These are phyloP conservation scores for Leucoma salicis DNA, from an alignment of 2,888 invertebrate genomes.

Conservation along the genomic window DNA sequence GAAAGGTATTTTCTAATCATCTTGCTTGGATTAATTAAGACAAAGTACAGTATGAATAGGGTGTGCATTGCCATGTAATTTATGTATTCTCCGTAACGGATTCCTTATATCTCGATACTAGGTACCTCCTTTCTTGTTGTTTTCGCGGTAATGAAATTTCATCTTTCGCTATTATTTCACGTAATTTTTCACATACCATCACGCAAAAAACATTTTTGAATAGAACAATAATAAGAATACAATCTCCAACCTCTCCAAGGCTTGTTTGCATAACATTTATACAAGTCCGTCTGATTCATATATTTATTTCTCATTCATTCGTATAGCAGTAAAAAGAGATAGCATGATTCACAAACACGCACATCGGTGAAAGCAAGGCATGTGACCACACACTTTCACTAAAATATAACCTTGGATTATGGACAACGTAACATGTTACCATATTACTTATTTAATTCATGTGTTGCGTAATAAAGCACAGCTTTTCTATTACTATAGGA, in stretches of 20 bases:
- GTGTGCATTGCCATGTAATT: no score
- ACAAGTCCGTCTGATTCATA: constrained; percentile 14
- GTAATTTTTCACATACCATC: neutral
- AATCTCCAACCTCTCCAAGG: constrained; percentile 6
- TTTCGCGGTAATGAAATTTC: neutral
- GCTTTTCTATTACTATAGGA: constrained; percentile 9
- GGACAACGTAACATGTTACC: constrained; percentile 55
- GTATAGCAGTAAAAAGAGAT: constrained; percentile 33
- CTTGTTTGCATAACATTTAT: constrained; percentile 30
- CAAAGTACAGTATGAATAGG: no score
- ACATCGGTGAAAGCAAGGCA: constrained; percentile 55
- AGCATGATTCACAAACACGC: constrained; percentile 31
- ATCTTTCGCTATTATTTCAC: neutral
- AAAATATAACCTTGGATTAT: constrained; percentile 62
- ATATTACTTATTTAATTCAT: constrained; percentile 37
- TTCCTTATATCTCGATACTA: no score
- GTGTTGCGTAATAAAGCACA: constrained; percentile 24
- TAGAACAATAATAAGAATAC: constrained; percentile 6
- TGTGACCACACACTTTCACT: constrained; percentile 63
- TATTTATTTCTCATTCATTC: constrained; percentile 23
- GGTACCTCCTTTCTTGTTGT: no score
- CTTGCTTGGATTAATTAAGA: no score
- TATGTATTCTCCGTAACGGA: no score
- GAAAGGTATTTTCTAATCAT: no score
- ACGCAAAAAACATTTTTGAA: constrained; percentile 11